phyloP scores from a whole-genome alignment of 2,888 invertebrate species.

The Drosophila nigritarsus region DNA sequence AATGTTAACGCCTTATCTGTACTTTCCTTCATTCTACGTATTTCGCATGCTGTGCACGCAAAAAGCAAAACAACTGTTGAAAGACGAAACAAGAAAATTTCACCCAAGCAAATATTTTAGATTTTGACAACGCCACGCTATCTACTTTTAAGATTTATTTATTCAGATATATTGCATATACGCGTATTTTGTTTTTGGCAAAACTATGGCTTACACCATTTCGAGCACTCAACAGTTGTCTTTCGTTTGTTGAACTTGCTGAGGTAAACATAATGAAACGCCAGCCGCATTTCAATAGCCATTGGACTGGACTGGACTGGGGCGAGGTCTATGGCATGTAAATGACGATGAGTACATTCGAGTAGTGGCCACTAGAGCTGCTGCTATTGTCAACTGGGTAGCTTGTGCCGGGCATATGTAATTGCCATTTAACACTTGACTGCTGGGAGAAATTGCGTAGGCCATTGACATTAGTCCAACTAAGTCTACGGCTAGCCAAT shows the following conservation, averaged over 20 bases:
- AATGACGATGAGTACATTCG: slow-evolving; percentile 56
- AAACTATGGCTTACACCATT: slow-evolving; percentile 45
- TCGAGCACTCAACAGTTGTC: slow-evolving; percentile 40
- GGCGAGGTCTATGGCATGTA: slow-evolving; percentile 77
- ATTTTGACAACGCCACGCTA: slow-evolving; percentile 46
- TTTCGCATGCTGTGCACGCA: slow-evolving; percentile 75
- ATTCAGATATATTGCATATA: slow-evolving; percentile 6
- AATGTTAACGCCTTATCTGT: slow-evolving; percentile 65
- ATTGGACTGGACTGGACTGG: slow-evolving; percentile 44
- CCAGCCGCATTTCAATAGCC: slow-evolving; percentile 68
- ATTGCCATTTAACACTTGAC: slow-evolving; percentile 70
- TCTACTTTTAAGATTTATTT: slow-evolving; percentile 14
- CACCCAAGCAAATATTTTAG: slow-evolving; percentile 63
- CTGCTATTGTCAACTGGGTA: slow-evolving; percentile 35
- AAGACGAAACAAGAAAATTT: slow-evolving; percentile 57
- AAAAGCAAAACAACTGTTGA: slow-evolving; percentile 35
- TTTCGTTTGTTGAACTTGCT: slow-evolving; percentile 71
- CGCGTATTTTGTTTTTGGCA: slow-evolving; percentile 60
- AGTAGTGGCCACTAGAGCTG: slow-evolving; percentile 27
- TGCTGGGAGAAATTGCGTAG: slow-evolving; percentile 77
- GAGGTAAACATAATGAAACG: slow-evolving; percentile 48
- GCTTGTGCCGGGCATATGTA: slow-evolving; percentile 73
- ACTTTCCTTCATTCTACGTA: slow-evolving; percentile 66
- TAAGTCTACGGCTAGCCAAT: slow-evolving; percentile 41
- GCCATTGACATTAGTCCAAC: slow-evolving; percentile 63